phyloP scores from a whole-genome alignment of 2,113 vertebrate species.

The Nansenia antarctica region DNA sequence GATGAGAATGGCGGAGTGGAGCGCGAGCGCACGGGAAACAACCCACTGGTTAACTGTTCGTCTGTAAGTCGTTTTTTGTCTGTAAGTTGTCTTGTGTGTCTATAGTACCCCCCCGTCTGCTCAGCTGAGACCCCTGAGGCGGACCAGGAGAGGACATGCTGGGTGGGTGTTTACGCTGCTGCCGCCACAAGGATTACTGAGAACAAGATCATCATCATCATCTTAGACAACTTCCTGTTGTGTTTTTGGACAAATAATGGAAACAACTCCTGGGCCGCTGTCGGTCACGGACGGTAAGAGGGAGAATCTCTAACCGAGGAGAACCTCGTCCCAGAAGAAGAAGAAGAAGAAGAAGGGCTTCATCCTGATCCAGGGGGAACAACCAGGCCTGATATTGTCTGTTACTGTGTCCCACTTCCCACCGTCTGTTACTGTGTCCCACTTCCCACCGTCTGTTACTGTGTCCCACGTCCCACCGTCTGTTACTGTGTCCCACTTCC shows the following conservation, averaged over 20 bases:
- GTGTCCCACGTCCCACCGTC: not conserved
- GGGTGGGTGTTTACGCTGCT: no score
- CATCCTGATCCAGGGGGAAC: no score
- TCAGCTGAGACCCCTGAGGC: no score
- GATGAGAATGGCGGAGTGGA: conserved; percentile 44
- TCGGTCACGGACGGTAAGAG: conserved; percentile 22
- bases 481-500: not conserved
- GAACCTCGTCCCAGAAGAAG: not conserved
- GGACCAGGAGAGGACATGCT: no score
- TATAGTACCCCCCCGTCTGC: no score
- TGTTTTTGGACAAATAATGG: conserved; percentile 30
- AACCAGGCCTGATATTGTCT: no score
- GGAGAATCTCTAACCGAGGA: conserved; percentile 13
- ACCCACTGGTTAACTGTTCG: no score
- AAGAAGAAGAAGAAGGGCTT: no score
- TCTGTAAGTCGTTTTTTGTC: conserved; percentile 52
- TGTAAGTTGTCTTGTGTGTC: no score
- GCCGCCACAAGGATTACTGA: no score
- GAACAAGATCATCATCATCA: no score
- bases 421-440: not conserved
- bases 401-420: not conserved
- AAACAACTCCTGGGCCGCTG: conserved; percentile 21
- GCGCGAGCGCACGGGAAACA: conserved; percentile 50
- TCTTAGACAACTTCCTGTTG: conserved; percentile 5
- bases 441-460: not conserved